phyloP scores from a whole-genome alignment of 2,113 vertebrate species.

The Amia ocellicauda region DNA sequence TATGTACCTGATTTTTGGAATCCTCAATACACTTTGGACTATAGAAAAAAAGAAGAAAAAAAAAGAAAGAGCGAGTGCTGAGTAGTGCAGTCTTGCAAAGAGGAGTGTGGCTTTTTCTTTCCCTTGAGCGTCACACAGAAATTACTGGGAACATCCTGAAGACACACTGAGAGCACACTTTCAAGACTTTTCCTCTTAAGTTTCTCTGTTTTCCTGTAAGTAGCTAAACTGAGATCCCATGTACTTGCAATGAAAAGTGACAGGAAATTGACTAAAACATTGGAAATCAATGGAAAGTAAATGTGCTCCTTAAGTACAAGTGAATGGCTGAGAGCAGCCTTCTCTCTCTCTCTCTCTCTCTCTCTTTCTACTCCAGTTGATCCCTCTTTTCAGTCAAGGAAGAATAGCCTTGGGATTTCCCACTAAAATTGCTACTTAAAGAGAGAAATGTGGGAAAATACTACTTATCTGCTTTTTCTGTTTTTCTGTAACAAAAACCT shows the following conservation, averaged over 20 bases:
- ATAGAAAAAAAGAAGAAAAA: too few species aligned
- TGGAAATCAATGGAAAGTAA: conserved; percentile 99
- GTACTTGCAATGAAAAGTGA: conserved; percentile 97
- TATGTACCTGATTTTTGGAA: too few species aligned
- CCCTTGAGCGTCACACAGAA: background rate
- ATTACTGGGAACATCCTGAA: conserved; percentile 22
- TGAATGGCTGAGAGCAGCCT: conserved; percentile 93
- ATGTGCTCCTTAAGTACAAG: conserved; percentile 98
- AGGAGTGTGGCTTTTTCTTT: background rate
- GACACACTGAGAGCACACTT: conserved; percentile 32
- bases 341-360: conserved; percentile 75
- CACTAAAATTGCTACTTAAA: conserved; percentile 29
- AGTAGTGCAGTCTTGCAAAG: background rate
- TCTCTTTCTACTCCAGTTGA: conserved; percentile 74
- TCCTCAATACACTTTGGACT: too few species aligned
- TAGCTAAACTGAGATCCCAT: conserved; percentile 93
- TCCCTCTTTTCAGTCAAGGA: conserved; percentile 75
- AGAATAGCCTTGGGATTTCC: conserved; percentile 66
- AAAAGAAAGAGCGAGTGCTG: background rate
- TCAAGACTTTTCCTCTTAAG: conserved; percentile 47
- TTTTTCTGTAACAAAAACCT: too few species aligned
- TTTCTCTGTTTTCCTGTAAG: conserved; percentile 72
- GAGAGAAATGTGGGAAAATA: background rate
- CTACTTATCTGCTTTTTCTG: too few species aligned
- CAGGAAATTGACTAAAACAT: conserved; percentile 97